phyloP scores from a whole-genome alignment of 2,888 invertebrate species.

The Drosophila buzzatii region DNA sequence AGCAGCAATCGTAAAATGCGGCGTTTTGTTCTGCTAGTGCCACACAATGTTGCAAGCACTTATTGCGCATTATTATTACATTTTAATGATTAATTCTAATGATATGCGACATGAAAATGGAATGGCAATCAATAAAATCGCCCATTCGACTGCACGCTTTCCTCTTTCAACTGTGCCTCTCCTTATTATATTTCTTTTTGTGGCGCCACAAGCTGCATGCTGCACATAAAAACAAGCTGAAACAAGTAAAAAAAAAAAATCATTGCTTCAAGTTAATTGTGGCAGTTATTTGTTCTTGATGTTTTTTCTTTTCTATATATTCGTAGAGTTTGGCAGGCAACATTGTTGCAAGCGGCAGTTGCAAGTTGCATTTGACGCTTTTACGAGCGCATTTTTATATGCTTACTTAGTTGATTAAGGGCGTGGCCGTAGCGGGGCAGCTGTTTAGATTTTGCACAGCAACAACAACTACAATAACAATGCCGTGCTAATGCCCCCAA shows the following conservation, averaged over 20 bases:
- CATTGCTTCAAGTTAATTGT: constrained; percentile 78
- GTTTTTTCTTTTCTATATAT: constrained; percentile 2
- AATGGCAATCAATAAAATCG: constrained; percentile 66
- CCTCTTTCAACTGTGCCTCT: constrained; percentile 19
- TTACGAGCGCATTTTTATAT: constrained; percentile 76
- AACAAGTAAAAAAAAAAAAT: not conserved
- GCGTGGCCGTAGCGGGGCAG: constrained; percentile 63
- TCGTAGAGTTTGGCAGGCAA: constrained; percentile 47
- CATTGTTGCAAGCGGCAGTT: constrained; percentile 66
- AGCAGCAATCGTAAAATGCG: constrained; percentile 63
- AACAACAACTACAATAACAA: constrained; percentile 15
- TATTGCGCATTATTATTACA: constrained; percentile 83
- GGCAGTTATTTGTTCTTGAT: constrained; percentile 73
- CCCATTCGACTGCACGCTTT: constrained; percentile 39
- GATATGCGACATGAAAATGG: constrained; percentile 81
- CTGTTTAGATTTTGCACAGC: constrained; percentile 68
- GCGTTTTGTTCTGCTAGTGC: constrained; percentile 48
- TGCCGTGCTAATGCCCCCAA: constrained; percentile 47
- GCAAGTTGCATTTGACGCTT: constrained; percentile 72
- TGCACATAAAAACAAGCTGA: constrained; percentile 52
- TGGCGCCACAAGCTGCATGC: constrained; percentile 59
- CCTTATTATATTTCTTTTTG: constrained; percentile 25
- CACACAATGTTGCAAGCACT: constrained; percentile 82
- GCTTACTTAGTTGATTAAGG: constrained; percentile 81
- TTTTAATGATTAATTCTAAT: constrained; percentile 84